These are phyloP conservation scores for Acromyrmex echinatior DNA, from an alignment of 1,140 invertebrate species.

Conservation along the genomic window DNA sequence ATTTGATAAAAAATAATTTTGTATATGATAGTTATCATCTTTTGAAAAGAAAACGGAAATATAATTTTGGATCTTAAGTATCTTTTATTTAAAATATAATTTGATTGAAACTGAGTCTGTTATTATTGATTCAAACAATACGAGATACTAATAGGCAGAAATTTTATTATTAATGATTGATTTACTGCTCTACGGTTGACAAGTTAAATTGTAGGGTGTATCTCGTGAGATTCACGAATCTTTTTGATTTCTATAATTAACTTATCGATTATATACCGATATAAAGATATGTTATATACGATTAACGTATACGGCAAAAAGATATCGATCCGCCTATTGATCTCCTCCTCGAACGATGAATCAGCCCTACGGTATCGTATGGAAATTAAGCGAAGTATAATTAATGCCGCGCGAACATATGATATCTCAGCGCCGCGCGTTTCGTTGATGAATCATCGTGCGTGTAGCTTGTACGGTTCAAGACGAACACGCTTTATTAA, in stretches of 20 bases:
- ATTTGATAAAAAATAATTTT: neutral
- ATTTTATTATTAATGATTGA: conserved; percentile 29
- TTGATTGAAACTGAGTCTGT: too few species aligned
- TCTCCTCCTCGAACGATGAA: conserved; percentile 29
- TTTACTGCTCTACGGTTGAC: neutral
- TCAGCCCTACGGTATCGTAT: conserved; percentile 29
- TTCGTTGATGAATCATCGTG: conserved; percentile 68
- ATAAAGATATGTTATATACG: conserved; percentile 3
- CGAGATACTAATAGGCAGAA: neutral
- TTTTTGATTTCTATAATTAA: conserved; percentile 30
- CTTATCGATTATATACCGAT: conserved; percentile 15
- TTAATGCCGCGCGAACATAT: conserved; percentile 45
- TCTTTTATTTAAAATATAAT: neutral
- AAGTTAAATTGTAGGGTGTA: neutral
- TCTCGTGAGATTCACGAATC: neutral
- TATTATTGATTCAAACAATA: neutral
- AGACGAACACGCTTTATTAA: conserved; percentile 67
- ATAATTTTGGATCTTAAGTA: too few species aligned
- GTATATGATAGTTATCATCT: neutral
- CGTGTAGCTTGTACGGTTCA: neutral
- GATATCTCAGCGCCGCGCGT: conserved; percentile 18
- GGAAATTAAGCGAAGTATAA: conserved; percentile 51
- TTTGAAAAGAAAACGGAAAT: neutral
- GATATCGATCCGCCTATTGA: conserved; percentile 12
- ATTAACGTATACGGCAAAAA: conserved; percentile 18